These are phyloP conservation scores for Drosophila putrida DNA, from an alignment of 2,888 invertebrate genomes.

Conservation along the genomic window DNA sequence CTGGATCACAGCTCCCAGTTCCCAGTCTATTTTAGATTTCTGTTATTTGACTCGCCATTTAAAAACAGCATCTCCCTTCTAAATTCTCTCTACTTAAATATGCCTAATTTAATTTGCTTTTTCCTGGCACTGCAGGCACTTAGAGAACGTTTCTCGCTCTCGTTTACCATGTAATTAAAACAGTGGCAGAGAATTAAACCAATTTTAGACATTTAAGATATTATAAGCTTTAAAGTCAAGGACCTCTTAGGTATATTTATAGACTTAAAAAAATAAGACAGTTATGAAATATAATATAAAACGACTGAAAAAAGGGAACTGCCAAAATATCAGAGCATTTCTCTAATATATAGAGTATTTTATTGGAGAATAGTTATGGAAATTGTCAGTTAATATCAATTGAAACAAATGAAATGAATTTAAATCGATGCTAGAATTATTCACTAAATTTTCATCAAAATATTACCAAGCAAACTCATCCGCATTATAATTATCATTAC, in stretches of 20 bases:
- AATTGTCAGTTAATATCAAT: no score
- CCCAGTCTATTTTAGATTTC: slow-evolving; percentile 28
- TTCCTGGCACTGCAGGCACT: slow-evolving; percentile 36
- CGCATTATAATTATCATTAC: background rate
- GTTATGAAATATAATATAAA: background rate
- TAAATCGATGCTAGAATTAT: no score
- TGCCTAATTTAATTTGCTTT: slow-evolving; percentile 70
- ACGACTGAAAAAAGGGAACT: no score
- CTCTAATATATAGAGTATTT: no score
- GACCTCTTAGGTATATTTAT: slow-evolving; percentile 10
- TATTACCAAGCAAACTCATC: background rate
- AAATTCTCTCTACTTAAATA: slow-evolving; percentile 71
- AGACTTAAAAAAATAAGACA: background rate
- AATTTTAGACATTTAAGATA: slow-evolving; percentile 28
- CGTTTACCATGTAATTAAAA: slow-evolving; percentile 52
- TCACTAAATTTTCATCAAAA: no score
- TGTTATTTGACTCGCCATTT: slow-evolving; percentile 24
- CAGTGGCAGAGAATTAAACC: slow-evolving; percentile 38
- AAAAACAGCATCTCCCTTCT: slow-evolving; percentile 37
- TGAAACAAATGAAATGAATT: no score
- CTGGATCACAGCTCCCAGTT: background rate
- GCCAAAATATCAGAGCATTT: no score
- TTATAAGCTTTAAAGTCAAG: slow-evolving; percentile 36
- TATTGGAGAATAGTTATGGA: no score
- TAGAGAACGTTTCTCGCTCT: slow-evolving; percentile 8